Base-by-base conservation (phyloP, 1,140 invertebrate species). In the Drosophila busckii region DNA sequence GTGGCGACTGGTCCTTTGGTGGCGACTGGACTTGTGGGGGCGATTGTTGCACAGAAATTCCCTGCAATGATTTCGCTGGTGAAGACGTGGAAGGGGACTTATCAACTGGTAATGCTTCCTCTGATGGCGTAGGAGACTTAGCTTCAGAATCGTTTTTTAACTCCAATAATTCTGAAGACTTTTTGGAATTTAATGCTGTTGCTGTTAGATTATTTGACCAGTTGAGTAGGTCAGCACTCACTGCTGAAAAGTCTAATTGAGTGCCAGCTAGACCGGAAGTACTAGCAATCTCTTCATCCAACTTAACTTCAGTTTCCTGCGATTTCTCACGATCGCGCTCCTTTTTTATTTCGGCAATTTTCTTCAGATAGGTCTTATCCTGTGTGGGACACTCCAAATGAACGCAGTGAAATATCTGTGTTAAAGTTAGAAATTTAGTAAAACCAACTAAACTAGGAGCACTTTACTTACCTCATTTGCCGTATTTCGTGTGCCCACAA, bases 341-440 rank as follows among this genome's bases (percentile, higher is more conserved):
- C 19, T 40, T 48, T 3, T 63, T 42, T 40, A 52, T 16, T 0
- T 70, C 71, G 4, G 56, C 45, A 1, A 76, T 42, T 32, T 76
- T 76, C 26, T 78, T 82, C 0, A 82, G 23, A 25, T 69, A 80
- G 20, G 9, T 29, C 17, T 80, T 73, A 50, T 87, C 86, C 46
- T 93, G 92, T 8, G 93, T 92, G 6, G 97, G 97, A 87, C 96
- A 98, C 89, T 99, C 98, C 88, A 99, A 94, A 88, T 99, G 97
- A 16, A 99, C 97, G 87, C 96, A 96, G 87, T 99, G 98, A 88
- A 99, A 99, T 32, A 98, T 96, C 95, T 97, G 53, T 10, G 87
- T 70, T 54, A 49, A 32, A 68, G 40, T 37, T 6, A 2, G 1
- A 12, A 6, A 10, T 28, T 25, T 23, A 22, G 2, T 19, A 10